phyloP scores from a whole-genome alignment of 2,888 invertebrate genomes.

The Pseudeuparius sepicola region DNA sequence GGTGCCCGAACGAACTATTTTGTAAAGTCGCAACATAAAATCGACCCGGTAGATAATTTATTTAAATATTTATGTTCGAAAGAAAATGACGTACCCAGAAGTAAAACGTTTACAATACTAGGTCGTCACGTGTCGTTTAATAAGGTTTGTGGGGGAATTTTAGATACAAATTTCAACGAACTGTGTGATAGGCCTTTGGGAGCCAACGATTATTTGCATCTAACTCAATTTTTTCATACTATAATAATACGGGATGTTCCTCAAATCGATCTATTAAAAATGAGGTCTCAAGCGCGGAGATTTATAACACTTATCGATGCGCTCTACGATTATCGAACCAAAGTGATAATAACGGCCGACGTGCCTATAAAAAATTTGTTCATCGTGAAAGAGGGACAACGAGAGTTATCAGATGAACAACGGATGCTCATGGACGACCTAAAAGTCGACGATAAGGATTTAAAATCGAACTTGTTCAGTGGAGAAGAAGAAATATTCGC shows the following conservation, averaged over 20 bases:
- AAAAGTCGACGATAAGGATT: slow-evolving; percentile 66
- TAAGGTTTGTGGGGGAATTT: slow-evolving; percentile 84
- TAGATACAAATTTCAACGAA: slow-evolving; percentile 82
- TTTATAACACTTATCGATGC: slow-evolving; percentile 97
- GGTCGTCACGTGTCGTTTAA: slow-evolving; percentile 82
- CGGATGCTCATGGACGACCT: slow-evolving; percentile 93
- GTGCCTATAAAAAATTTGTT: slow-evolving; percentile 70
- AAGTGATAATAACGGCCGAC: slow-evolving; percentile 77
- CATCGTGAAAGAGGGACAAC: slow-evolving; percentile 40
- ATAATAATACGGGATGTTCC: slow-evolving; percentile 87
- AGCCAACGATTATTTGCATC: slow-evolving; percentile 88
- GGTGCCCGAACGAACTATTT: slow-evolving; percentile 63
- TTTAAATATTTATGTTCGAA: slow-evolving; percentile 82
- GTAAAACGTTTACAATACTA: slow-evolving; percentile 77
- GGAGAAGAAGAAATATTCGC: slow-evolving; percentile 98
- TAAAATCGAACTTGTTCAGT: slow-evolving; percentile 81
- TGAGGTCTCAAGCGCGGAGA: slow-evolving; percentile 80
- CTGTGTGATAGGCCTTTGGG: slow-evolving; percentile 87
- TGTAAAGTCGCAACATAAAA: slow-evolving; percentile 55
- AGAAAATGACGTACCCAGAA: slow-evolving; percentile 81
- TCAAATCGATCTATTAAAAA: slow-evolving; percentile 57
- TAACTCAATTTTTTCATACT: slow-evolving; percentile 91
- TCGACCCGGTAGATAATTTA: slow-evolving; percentile 61
- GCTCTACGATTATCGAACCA: slow-evolving; percentile 85
- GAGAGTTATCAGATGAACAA: slow-evolving; percentile 54